These are phyloP conservation scores for Glandiceps talaboti DNA, from an alignment of 53 echinoderm and acorn worm species.

Conservation along the genomic window DNA sequence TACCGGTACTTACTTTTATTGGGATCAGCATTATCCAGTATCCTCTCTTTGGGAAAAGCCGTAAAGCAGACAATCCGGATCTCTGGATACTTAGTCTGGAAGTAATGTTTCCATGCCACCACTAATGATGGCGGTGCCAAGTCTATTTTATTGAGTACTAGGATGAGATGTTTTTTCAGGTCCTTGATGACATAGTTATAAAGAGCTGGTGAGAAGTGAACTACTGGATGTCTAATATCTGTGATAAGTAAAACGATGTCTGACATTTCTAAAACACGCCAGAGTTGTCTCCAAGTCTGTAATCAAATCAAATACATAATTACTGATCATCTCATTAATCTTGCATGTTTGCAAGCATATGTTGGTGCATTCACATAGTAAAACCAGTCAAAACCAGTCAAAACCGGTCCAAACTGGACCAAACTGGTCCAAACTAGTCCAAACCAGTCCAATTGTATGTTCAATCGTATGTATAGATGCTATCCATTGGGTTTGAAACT, in stretches of 20 bases:
- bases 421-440: no score
- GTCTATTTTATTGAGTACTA: constrained; percentile 91
- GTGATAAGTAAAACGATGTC: constrained; percentile 79
- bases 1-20: constrained; percentile 39
- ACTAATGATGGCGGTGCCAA: constrained; percentile 84
- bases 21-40: constrained; percentile 28
- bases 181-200: constrained; percentile 85
- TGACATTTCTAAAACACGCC: constrained; percentile 93
- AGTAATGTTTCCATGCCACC: constrained; percentile 82
- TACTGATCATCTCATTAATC: no score
- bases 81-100: constrained; percentile 77
- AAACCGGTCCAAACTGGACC: no score
- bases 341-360: no score
- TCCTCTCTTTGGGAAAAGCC: constrained; percentile 59
- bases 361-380: no score
- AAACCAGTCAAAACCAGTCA: no score
- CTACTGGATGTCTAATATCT: constrained; percentile 70
- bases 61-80: constrained; percentile 74
- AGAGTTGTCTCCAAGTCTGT: constrained; percentile 96
- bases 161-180: constrained; percentile 67
- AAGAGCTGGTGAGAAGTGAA: constrained; percentile 91
- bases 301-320: not conserved
- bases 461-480: no score
- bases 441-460: no score
- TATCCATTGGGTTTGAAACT: no score